Base-by-base conservation (phyloP, 2,888 invertebrate genomes). In the Neoaliturus tenellus region DNA sequence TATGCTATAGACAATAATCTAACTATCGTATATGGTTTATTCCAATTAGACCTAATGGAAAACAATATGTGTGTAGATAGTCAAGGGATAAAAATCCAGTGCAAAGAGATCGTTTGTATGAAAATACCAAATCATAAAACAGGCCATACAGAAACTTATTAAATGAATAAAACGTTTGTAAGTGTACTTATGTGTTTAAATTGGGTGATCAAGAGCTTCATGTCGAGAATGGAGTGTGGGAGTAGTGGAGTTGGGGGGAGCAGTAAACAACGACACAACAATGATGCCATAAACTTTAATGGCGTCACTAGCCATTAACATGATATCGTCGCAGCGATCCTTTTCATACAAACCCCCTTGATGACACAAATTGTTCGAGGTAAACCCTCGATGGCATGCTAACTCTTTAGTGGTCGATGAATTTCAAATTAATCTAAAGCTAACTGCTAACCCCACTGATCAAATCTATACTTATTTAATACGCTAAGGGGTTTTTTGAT, bases 221-320 rank as follows among this genome's bases (percentile, higher is more conserved):
- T 62, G 62, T 55, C 25, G 20, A 20, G 55, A 25, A 20, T 55
- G 20, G 20, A 6, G 31, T 14, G 62, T 62, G 62, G 31, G 20
- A 44, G 44, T 14, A 12, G 3, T 20, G 31, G 62, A 31, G 6
- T 23, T 20, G 31, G 62, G 62, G n/a, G 31, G 62, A 17, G 62
- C 14, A 28, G 17, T 62, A 62, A 62, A 62, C 62, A 62, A 62
- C 62, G 62, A 28, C 28, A 62, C 62, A 28, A 62, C 62, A 62
- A 62, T 62, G 62, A 12, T 31, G 62, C 28, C 17, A 62, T 62
- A 62, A 62, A 62, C 62, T 25, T 28, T 62, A 62, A 62, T 14
- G 62, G 62, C 62, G 28, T 28, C 28, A 28, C 28, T 14, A 14
- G 62, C 62, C 62, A 62, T 62, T 62, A 62, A 62, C 62, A 55